These are phyloP conservation scores for Kryptopterus vitreolus DNA, from an alignment of 2,797 vertebrate species.

Conservation along the genomic window DNA sequence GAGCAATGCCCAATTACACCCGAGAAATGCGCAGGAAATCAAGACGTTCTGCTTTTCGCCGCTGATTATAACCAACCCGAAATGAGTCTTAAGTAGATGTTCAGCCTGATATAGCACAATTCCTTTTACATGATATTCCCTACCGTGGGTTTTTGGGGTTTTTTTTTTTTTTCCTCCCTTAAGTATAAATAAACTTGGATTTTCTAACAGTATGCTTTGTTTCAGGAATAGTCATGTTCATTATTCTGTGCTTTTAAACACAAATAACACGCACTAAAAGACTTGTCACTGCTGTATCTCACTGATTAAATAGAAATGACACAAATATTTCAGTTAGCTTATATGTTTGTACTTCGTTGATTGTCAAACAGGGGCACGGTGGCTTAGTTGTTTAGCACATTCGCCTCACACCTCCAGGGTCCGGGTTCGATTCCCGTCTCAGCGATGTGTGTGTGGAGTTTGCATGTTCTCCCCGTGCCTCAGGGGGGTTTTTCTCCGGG, in stretches of 20 bases:
- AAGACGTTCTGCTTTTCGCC: constrained; percentile 7
- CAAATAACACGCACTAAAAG: constrained; percentile 2
- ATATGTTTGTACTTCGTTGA: not conserved
- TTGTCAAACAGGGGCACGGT: too few relatives aligned
- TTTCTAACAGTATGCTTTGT: constrained; percentile 1
- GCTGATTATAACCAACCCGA: not conserved
- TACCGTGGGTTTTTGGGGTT: too few relatives aligned
- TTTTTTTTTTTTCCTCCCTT: not conserved
- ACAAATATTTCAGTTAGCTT: not conserved
- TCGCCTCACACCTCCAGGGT: too few relatives aligned
- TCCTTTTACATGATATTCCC: not conserved
- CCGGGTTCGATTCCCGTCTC: too few relatives aligned
- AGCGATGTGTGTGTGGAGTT: too few relatives aligned
- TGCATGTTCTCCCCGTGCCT: too few relatives aligned
- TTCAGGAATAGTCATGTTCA: not conserved
- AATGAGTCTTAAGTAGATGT: not conserved
- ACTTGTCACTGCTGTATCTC: not conserved
- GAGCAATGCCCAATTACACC: not conserved
- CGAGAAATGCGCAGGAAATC: constrained; percentile 9
- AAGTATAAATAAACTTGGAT: not conserved
- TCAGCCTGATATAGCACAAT: not conserved
- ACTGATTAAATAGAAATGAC: not conserved
- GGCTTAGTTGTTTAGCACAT: too few relatives aligned
- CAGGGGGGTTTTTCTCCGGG: too few relatives aligned
- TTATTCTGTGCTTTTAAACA: constrained; percentile 8